Percentiles rank a stretch among this genome's conserved stretches.
Conservation (phyloP, 2,888 invertebrate species). For the Aphodius sticticus region DNA sequence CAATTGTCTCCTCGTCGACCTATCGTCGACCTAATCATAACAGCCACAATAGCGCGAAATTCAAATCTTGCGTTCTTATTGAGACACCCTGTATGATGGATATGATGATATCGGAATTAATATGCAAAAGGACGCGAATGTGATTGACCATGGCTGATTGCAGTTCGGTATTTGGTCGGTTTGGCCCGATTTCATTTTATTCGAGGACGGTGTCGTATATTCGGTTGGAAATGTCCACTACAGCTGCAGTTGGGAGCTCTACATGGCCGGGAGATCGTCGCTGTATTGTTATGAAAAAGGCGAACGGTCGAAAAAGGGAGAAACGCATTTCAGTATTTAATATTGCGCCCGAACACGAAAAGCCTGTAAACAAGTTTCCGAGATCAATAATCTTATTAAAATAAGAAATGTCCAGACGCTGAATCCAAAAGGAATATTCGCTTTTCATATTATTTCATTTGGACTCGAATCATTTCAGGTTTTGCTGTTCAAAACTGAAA, state of each 20-base stretch:
- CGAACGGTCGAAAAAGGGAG: not conserved
- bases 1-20: no score
- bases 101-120: not conserved
- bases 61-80: not conserved
- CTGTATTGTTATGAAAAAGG: not conserved
- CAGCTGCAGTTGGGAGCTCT: not conserved
- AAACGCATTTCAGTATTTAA: conserved; percentile 4
- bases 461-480: no score
- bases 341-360: not conserved
- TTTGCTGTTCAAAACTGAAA: no score
- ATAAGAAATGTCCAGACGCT: not conserved
- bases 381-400: not conserved
- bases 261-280: not conserved
- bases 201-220: not conserved
- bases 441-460: not conserved
- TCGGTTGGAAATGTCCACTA: not conserved
- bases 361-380: not conserved
- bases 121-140: not conserved
- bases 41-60: no score
- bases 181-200: not conserved
- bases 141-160: not conserved
- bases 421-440: not conserved
- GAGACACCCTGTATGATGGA: not conserved
- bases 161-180: not conserved
- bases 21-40: no score